Conservation (phyloP, 2,888 invertebrate species). For the Drosophila peninsularis region DNA sequence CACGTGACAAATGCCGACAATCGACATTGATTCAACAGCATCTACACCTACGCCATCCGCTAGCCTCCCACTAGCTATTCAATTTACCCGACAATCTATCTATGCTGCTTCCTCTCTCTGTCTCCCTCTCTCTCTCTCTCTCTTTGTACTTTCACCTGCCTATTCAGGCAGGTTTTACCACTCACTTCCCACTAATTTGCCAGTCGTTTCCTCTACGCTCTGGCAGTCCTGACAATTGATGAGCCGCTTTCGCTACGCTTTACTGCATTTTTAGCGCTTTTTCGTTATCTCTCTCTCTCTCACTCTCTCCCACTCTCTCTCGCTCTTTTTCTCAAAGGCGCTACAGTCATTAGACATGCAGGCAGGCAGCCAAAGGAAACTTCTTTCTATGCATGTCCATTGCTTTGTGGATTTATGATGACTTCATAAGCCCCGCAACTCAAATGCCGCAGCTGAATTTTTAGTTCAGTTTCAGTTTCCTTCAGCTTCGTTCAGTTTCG, state of each 20-base stretch:
- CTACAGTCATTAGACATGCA: slow-evolving; percentile 43
- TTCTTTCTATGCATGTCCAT: slow-evolving; percentile 6
- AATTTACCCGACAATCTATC: slow-evolving; percentile 18
- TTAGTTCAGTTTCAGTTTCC: slow-evolving; percentile 12
- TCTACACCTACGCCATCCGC: neutral
- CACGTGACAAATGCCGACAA: slow-evolving; percentile 71
- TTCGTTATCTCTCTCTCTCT: neutral
- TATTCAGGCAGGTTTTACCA: slow-evolving; percentile 17
- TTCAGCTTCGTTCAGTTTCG: slow-evolving; percentile 17
- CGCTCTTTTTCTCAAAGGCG: slow-evolving; percentile 37
- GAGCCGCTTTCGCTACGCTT: slow-evolving; percentile 24
- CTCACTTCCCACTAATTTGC: slow-evolving; percentile 54
- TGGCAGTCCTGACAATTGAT: slow-evolving; percentile 47
- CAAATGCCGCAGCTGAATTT: neutral
- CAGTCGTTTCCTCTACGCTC: slow-evolving; percentile 30
- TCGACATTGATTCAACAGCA: slow-evolving; percentile 39
- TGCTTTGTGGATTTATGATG: slow-evolving; percentile 53
- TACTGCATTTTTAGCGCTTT: slow-evolving; percentile 16
- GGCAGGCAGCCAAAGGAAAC: slow-evolving; percentile 8
- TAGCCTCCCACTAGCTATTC: neutral
- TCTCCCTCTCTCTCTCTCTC: neutral
- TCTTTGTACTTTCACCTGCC: slow-evolving; percentile 12
- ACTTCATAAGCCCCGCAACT: slow-evolving; percentile 11
- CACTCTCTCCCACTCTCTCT: neutral
- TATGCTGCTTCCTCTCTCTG: neutral